Evolutionary conservation across 2,888 invertebrate genomes (phyloP), one percentile per base, ranked within the genome.

Genomic region (Scaptomyza parva): DNA sequence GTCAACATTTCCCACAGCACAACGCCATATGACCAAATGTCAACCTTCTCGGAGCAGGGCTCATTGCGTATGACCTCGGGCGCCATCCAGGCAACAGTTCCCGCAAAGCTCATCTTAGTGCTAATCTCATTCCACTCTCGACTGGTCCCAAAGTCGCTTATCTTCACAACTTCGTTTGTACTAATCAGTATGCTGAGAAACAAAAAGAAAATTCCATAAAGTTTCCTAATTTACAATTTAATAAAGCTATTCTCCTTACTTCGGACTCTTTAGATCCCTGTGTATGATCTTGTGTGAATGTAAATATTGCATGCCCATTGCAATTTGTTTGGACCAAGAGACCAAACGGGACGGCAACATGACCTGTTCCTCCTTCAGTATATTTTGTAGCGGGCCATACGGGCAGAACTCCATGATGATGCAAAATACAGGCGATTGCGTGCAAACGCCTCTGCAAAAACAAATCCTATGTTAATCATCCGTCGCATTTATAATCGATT

Each of bases 31-130:
- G 99, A 98, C 99, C 99, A 99, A 66, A 99, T 96, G 91, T 99
- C 99, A 0, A 99, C 98, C 91, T 98, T 97, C 90, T 99, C 99
- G 0, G 97, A 98, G 91, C 98, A 99, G 0, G 96, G 97, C 90
- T 99, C 97, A 89, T 98, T 98, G 65, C 98, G 94, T 77, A 99
- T 99, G 39, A 99, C 97, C 93, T 99, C 99, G 0, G 99, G 99
- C 0, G 99, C 98, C 99, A 99, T 99, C 99, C 99, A 99, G 0
- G 98, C 97, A 0, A 99, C 97, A 0, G 99, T 99, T 39, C 99
- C 99, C 2, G 98, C 98, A 92, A 99, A 99, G 71, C 97, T 97
- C 99, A 99, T 99, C 89, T 97, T 96, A 41, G 97, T 97, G 90
- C 97, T 98, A 39, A 96, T 96, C 89, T 98, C 97, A 91, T 97